phyloP scores from a whole-genome alignment of 2,888 invertebrate genomes.

The Chironomus tentans region DNA sequence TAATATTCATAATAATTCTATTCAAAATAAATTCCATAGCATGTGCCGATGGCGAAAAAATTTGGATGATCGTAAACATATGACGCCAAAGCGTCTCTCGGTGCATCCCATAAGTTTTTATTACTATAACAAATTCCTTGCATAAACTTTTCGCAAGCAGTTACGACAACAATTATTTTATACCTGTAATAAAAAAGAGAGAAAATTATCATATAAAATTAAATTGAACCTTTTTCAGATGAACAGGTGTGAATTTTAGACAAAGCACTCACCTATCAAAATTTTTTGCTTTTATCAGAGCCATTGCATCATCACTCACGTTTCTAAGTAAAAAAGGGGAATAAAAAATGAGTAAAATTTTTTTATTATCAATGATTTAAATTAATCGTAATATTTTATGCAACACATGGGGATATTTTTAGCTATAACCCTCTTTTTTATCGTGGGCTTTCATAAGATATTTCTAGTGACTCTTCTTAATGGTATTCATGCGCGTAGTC shows the following conservation, averaged over 20 bases:
- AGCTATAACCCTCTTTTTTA: no score
- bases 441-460: no score
- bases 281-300: neutral
- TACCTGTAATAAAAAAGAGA: neutral
- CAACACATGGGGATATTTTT: no score
- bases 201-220: neutral
- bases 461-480: no score
- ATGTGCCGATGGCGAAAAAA: constrained; percentile 1
- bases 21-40: constrained; percentile 19
- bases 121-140: constrained; percentile 3
- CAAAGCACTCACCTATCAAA: constrained; percentile 12
- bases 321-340: neutral
- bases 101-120: constrained; percentile 9
- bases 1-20: neutral
- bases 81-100: neutral
- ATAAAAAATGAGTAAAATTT: neutral
- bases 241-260: neutral
- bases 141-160: constrained; percentile 14
- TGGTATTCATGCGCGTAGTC: no score
- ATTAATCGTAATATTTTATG: neutral
- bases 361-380: neutral
- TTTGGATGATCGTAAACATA: constrained; percentile 5
- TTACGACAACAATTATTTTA: constrained; percentile 7
- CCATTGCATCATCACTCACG: constrained; percentile 9
- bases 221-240: neutral